Evolutionary conservation across 2,888 invertebrate genomes (phyloP), one percentile per base, ranked within the genome.

Genomic region (Nymphalis c-album): DNA sequence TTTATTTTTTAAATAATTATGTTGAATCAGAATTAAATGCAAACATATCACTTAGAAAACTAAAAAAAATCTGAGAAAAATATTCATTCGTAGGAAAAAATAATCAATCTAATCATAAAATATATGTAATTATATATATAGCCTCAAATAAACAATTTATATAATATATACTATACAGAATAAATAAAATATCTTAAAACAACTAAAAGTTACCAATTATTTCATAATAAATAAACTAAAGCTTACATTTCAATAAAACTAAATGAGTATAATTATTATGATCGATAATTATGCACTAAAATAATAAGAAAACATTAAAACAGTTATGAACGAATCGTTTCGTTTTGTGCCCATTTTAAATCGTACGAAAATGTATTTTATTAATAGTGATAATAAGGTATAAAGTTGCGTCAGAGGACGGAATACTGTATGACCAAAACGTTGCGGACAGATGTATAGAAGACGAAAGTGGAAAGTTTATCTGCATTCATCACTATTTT

Each of bases 211-310:
- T 72, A 26, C 58, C 40, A 59, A 68, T 65, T 73, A 73, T 18
- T 60, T 48, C 45, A 68, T 81, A 88, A 91, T 90, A 91, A 90
- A 90, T 90, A 89, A 76, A 76, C 85, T 90, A 88, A 84, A 87
- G 76, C 85, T 86, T 87, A 80, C 78, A 84, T 83, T 87, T 88
- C 71, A 67, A 53, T 65, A 18, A 73, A 79, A 81, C 88, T 87
- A 82, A 87, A 68, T 86, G 90, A 90, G 90, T 90, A 89, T 88
- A 86, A 85, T 88, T 89, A 90, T 91, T 90, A 90, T 90, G 87
- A 86, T 86, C 82, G 82, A 81, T 63, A 83, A 87, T 88, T 89
- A 89, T 90, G 89, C 88, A 79, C 82, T 82, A 64, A 57, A 51
- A 48, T 64, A 60, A 35, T 60, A 20, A 57, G 57, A 40, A 62